Percentiles rank a stretch among this genome's conserved stretches.
Evolutionary conservation across 2,888 invertebrate genomes (phyloP).

Genomic region (Agriopis marginaria): DNA sequence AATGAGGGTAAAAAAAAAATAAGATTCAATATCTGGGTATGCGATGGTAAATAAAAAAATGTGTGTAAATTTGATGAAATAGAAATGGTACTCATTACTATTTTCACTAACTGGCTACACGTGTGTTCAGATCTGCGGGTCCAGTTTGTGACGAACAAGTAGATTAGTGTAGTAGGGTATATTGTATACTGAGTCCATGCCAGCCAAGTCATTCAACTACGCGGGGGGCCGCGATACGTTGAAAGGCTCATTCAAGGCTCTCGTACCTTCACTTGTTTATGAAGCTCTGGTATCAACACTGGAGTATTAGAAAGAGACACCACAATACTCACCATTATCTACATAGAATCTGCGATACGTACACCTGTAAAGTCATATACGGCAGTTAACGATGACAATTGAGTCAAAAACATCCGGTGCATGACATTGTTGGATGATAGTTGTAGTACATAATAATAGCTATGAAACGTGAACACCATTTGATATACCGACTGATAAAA

Average conservation of each 20-base stretch:
- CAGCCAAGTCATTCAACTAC: slow-evolving; percentile 63
- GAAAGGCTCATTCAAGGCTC: slow-evolving; percentile 68
- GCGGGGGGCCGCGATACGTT: slow-evolving; percentile 58
- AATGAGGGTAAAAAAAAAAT: no score
- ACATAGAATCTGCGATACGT: slow-evolving; percentile 27
- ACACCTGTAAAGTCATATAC: slow-evolving; percentile 42
- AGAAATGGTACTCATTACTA: no score
- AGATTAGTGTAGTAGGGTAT: background rate
- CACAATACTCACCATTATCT: slow-evolving; percentile 11
- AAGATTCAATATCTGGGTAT: no score
- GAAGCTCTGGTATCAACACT: slow-evolving; percentile 48
- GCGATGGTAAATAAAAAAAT: no score
- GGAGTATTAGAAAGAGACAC: slow-evolving; percentile 45
- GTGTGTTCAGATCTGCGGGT: no score
- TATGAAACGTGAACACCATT: slow-evolving; percentile 1
- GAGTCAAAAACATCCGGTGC: slow-evolving; percentile 57
- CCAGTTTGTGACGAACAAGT: background rate
- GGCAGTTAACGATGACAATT: slow-evolving; percentile 56
- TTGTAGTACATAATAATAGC: slow-evolving; percentile 11
- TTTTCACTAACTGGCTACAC: no score
- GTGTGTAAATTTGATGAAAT: no score
- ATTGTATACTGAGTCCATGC: slow-evolving; percentile 14
- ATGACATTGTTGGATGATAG: slow-evolving; percentile 41
- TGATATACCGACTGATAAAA: slow-evolving; percentile 1
- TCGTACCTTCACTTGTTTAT: slow-evolving; percentile 49